phyloP scores from a whole-genome alignment of 2,797 vertebrate genomes.

The Silurus aristotelis region DNA sequence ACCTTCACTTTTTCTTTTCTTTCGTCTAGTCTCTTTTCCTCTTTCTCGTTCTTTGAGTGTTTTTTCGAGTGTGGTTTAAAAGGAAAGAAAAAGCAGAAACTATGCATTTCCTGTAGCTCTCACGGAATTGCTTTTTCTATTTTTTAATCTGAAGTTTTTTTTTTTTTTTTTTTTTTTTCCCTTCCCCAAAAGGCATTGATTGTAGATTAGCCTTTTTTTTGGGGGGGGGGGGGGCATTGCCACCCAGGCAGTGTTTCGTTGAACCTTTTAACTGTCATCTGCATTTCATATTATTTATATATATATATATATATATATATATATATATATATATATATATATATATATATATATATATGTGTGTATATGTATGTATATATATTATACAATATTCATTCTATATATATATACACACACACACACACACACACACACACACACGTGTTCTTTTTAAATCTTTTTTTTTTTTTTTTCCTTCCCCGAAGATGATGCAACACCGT shows the following conservation, averaged over 20 bases:
- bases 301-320: too few species aligned
- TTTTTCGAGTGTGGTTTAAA: conserved; percentile 68
- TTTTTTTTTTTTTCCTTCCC: neutral
- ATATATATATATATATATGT: too few species aligned
- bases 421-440: conserved; percentile 49
- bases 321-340: too few species aligned
- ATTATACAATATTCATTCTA: too few species aligned
- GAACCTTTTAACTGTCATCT: conserved; percentile 86
- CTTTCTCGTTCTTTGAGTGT: neutral
- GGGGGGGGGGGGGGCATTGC: conserved; percentile 65
- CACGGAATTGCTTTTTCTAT: conserved; percentile 78
- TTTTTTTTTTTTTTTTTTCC: conserved; percentile 84
- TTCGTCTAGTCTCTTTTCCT: neutral
- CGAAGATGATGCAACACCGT: conserved; percentile 93
- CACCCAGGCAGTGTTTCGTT: conserved; percentile 80
- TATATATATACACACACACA: too few species aligned
- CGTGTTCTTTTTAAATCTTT: neutral
- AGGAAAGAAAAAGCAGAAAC: conserved; percentile 83
- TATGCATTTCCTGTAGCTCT: conserved; percentile 98
- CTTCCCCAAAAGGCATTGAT: conserved; percentile 7
- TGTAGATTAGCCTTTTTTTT: conserved; percentile 59
- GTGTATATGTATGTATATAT: too few species aligned
- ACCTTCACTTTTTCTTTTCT: neutral
- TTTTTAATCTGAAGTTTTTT: conserved; percentile 61
- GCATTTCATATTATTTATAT: conserved; percentile 76